Evolutionary conservation across 35 echinoderm and acorn worm genomes (phyloP), one percentile per base, ranked within the genome.

Genomic region (Holothuria glaberrima): DNA sequence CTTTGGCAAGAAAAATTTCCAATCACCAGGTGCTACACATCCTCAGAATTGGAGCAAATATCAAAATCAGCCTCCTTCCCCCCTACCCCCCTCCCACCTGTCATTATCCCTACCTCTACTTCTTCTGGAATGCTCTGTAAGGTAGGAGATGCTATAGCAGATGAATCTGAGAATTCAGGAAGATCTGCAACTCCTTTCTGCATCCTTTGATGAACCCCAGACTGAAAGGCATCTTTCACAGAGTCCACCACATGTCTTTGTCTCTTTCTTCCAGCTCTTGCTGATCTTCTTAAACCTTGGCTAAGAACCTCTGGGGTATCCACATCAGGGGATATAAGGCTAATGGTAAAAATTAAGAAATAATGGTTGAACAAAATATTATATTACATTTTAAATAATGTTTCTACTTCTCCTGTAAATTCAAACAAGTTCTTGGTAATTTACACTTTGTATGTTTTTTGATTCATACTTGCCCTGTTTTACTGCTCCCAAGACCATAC

Each of bases 71-170:
- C 36, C 36, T 41, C 36, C 36, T 41, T 4, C 7, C 36, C 36
- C 7, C 36, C 36, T 7, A 41, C 36, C 36, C 36, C 36, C 36
- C 36, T 41, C 36, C 36, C 36, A 41, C 2, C 36, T 7, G 2
- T 41, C 31, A 24, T 12, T 29, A 30, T 69, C 31, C n/a, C 9
- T 30, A 75, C 71, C 71, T 75, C 71, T 75, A 21, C 10, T 75
- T 75, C 71, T 38, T 75, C 71, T 45, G 71, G 71, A 41, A 75
- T 75, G 71, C 71, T 75, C 21, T 75, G 71, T 21, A 75, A n/a
- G 21, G 66, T 24, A 14, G 66, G 66, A 69, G 66, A 69, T 12
- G 31, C 66, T 33, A 69, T 29, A 21, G 29, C 35, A 31, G 71
- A 75, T 54, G 50, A 54, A 38, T 75, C 71, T 21, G 71, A 75